Evolutionary conservation across 2,113 vertebrate genomes (phyloP), one percentile per base, ranked within the genome.

Genomic region (Stercorarius parasiticus): DNA sequence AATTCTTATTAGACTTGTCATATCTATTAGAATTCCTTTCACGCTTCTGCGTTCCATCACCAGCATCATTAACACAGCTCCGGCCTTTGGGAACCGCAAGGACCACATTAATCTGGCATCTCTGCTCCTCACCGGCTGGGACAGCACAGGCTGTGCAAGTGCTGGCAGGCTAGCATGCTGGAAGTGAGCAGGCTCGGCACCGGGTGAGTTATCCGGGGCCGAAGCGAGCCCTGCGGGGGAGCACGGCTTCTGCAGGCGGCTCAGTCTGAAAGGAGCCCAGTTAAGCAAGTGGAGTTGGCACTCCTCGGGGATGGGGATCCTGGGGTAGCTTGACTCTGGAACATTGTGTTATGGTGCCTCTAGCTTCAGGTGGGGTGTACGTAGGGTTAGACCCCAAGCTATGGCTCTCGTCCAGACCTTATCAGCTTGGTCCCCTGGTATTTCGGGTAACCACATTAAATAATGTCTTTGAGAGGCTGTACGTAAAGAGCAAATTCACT

Each of bases 1-100:
- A 99, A 98, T 98, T 98, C 99, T 99, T 98, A 99, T 99, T 99
- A 99, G 98, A 99, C 98, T 98, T 99, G 99, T 99, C 99, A 99
- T 98, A 98, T 99, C 98, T 97, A 99, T 99, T 99, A 99, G 99
- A 98, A 99, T 99, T 99, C 99, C 98, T 98, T 99, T 99, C 99
- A 98, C 98, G 99, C 98, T 99, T 98, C 98, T 98, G 98, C 98
- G 97, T 98, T 98, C 98, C 97, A 98, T 99, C 99, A 98, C 98
- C 98, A 86, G 98, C 98, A 97, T 98, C 98, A 98, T 98, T 98
- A 98, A 97, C 79, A 25, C 53, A 42, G 98, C 97, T 97, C 95
- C 65, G 96, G 98, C 98, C 98, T 97, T 88, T 88, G 98, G 98
- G 98, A 98, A 87, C 97, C 2, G 42, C 70, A 19, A 30, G 97